Base-by-base conservation (phyloP, 2,888 invertebrate species). In the Schizotus pectinicornis region DNA sequence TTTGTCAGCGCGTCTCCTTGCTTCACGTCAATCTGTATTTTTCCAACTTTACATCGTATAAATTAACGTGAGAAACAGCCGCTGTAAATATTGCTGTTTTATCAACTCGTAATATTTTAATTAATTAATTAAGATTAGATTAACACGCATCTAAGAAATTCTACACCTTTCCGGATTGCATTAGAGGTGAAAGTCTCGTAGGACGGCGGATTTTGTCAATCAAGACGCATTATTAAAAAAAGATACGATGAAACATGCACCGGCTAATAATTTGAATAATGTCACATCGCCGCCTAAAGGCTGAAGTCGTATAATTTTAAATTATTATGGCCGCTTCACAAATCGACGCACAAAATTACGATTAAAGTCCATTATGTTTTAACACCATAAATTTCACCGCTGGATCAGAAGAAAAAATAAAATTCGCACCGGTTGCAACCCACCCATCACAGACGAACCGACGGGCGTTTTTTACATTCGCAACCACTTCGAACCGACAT, bases 341-440 rank as follows among this genome's bases (percentile, higher is more conserved):
- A 41, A 50, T 39, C 51, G 43, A 42, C 8, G 30, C 36, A 36
- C 35, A 33, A 49, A 56, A 49, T 31, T 30, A 14, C 49, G 37
- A 43, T 56, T 56, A 49, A 38, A 48, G 14, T 35, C 49, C 31
- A 56, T 57, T 52, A 56, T 50, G 39, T 56, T 56, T 56, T 56
- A 51, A 41, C 57, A 52, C 52, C 48, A 52, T 56, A 56, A 56
- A 56, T 56, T 56, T 42, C 11, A 32, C 32, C 31, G 43, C 41
- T 55, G 42, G 14, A 33, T 53, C 46, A 22, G 32, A 51, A 51
- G 14, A 42, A 43, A 51, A 51, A 53, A 6, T 45, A 45, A 46
- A 39, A 53, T 45, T 50, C 34, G 31, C 34, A 51, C 22, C 42
- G 9, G 51, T 42, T 51, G 42, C 42, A 42, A 43, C 51, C 51